Conservation (phyloP, 1,140 invertebrate species). For the Euwallacea similis region DNA sequence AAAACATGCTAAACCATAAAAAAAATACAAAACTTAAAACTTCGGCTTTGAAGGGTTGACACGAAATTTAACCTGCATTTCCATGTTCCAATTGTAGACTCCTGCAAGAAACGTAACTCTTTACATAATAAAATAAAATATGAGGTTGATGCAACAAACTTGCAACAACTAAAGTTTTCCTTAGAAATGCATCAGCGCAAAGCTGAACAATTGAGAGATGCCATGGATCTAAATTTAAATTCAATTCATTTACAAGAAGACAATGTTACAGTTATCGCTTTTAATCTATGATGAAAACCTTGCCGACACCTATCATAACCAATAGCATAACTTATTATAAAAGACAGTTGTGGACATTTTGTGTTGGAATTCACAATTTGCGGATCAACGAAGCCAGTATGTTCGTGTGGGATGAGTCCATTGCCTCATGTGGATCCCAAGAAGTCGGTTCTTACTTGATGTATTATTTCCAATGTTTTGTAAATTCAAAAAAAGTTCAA, state of each 20-base stretch:
- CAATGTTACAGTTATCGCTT: conserved; percentile 25
- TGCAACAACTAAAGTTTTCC: conserved; percentile 1
- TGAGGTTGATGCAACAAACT: conserved; percentile 4
- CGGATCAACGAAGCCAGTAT: conserved; percentile 28
- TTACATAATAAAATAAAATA: conserved; percentile 6
- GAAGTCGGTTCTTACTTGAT: conserved; percentile 37
- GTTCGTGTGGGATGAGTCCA: conserved; percentile 34
- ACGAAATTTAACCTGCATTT: conserved; percentile 5
- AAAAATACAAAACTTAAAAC: too few relatives aligned
- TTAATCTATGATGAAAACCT: conserved; percentile 40
- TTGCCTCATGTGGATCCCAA: conserved; percentile 35
- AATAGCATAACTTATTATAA: conserved; percentile 38
- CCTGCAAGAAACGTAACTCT: conserved; percentile 7
- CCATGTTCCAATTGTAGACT: conserved; percentile 4
- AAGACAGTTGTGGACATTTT: conserved; percentile 39
- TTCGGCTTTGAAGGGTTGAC: too few relatives aligned
- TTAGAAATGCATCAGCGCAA: conserved; percentile 5
- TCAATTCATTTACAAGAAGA: too few relatives aligned
- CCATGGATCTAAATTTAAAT: background rate
- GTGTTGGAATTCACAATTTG: conserved; percentile 35
- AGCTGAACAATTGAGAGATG: background rate
- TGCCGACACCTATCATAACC: conserved; percentile 33
- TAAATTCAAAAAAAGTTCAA: conserved; percentile 22
- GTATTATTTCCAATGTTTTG: conserved; percentile 13
- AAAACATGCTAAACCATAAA: too few relatives aligned